Base-by-base conservation (phyloP, 1,140 invertebrate species). In the Pinna nobilis region DNA sequence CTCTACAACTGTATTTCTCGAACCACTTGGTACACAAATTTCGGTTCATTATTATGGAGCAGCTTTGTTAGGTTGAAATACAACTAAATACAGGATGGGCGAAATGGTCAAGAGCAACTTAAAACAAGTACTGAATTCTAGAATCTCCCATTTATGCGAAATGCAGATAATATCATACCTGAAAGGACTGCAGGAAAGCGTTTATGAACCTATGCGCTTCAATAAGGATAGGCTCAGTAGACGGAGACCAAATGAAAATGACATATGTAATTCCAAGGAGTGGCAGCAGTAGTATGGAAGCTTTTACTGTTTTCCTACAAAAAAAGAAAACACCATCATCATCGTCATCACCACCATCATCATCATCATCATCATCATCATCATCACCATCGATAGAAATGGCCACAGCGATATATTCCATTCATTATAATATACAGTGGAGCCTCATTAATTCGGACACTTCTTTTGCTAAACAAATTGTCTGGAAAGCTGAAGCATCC, bases 181-280 rank as follows among this genome's bases (percentile, higher is more conserved):
- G 91, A 59, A 90, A 88, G 0, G 91, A 90, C 71, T 91, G 90
- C 13, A 91, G 82, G 20, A 90, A 74, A 2, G 91, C 88, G 75
- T 91, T 91, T 11, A 84, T 82, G 25, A 91, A 86, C 69, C 89
- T 85, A 70, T 91, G 91, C 13, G 86, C 82, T 11, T 79, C 78
- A 49, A 89, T 78, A 5, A 86, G 81, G 18, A 84, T 81, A 0
- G 71, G 77, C 4, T 84, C 79, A n/a, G 88, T 84, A 49, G 74
- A 77, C 1, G 91, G 91, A 53, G 90, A 89, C 68, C 89, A 84
- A 20, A 91, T 86, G 75, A 92, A 91, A 3, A 92, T 72, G 1
- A 92, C 83, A 80, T 92, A 91, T n/a, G 90, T 91, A 5, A 91
- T 84, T 0, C 91, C 91, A 18, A 92, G 86, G 23, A 92, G 82